These are phyloP conservation scores for Ptilorrhoa leucosticta DNA, from an alignment of 2,113 vertebrate genomes.

Conservation along the genomic window DNA sequence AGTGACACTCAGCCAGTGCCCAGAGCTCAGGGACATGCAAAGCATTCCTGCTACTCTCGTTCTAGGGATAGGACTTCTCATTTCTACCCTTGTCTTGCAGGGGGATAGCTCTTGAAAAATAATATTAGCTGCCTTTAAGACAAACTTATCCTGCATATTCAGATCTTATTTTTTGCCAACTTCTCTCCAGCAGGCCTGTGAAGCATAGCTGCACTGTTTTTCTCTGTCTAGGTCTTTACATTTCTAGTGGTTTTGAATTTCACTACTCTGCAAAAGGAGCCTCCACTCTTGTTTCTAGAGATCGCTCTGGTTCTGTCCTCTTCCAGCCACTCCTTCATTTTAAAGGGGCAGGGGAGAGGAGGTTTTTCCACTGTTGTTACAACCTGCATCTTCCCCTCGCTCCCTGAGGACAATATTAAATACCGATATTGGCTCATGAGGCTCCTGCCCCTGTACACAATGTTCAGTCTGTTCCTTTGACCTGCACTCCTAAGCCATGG, in stretches of 20 bases:
- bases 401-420: not conserved
- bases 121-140: not conserved
- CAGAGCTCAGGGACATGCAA: accelerated
- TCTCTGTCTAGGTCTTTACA: not conserved
- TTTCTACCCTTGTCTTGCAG: not conserved
- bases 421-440: accelerated
- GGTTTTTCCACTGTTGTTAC: not conserved
- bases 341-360: not conserved
- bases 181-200: not conserved
- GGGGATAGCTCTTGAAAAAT: not conserved
- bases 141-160: not conserved
- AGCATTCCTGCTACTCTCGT: accelerated
- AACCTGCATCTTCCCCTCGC: not conserved
- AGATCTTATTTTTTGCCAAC: not conserved
- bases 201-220: not conserved
- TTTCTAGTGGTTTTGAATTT: constrained; percentile 45
- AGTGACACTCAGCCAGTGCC: not conserved
- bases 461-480: not conserved
- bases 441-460: not conserved
- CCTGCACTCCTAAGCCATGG: not conserved
- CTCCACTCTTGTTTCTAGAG: not conserved
- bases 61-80: not conserved
- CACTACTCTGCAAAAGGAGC: not conserved
- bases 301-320: not conserved
- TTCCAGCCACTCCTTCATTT: not conserved